Base-by-base conservation (phyloP, 2,888 invertebrate species). In the Tiliacea aurago region DNA sequence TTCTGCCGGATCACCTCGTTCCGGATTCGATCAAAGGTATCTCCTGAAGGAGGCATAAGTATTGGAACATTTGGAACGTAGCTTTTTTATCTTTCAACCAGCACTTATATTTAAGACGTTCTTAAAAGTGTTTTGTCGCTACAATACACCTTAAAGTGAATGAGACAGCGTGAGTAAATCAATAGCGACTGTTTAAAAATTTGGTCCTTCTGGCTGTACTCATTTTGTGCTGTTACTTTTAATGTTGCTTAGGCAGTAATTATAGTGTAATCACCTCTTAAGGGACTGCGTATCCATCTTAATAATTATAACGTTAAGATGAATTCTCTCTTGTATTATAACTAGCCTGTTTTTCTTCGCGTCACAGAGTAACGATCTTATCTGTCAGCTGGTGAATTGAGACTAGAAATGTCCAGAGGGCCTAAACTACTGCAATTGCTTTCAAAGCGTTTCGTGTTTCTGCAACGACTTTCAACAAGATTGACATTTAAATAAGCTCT, bases 181-280 rank as follows among this genome's bases (percentile, higher is more conserved):
- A 37, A 23, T 20, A 45, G 11, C 28, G 23, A 5, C 37, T 20
- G 2, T 45, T 45, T 2, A 1, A 28, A 51, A 51, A 49, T 43
- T 6, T 74, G 15, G 11, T 53, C 33, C 76, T 75, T 69, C 67
- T 67, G 76, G 3, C 10, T 61, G 47, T 13, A 47, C 13, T 53
- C 5, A 20, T 15, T 13, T n/a, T n/a, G 28, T 43, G 28, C 7
- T 18, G 7, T 43, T 13, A 76, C 55, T 62, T 62, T 41, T 62
- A 62, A 62, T 62, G 55, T 76, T 62, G 49, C 43, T 55, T 55
- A 62, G 37, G 41, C 49, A 62, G 61, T 76, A 75, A 75, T 68
- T 75, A 68, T 7, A 67, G 28, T 47, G 53, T 75, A 75, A 67
- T 75, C 28, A 75, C 67, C 68, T 61, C 67, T 47, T 67, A 6